phyloP scores from a whole-genome alignment of 2,888 invertebrate genomes.

The Thera obeliscata region DNA sequence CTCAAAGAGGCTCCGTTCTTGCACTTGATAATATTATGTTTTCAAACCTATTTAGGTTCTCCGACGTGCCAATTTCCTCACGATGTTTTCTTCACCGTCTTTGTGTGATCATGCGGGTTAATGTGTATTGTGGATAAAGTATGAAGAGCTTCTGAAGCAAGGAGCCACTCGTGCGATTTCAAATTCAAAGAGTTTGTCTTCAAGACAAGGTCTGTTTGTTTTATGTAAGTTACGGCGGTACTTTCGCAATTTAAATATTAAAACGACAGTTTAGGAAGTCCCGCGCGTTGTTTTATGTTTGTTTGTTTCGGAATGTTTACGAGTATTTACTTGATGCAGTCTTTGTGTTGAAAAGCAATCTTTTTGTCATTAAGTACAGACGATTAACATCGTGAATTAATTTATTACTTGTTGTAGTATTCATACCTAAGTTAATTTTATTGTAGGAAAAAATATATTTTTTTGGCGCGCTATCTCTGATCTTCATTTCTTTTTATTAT shows the following conservation, averaged over 20 bases:
- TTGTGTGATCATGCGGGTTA: too few relatives aligned
- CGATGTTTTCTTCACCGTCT: too few relatives aligned
- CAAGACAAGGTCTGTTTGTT: conserved; percentile 27
- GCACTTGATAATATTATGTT: too few relatives aligned
- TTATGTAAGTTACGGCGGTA: conserved; percentile 29
- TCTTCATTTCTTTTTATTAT: too few relatives aligned
- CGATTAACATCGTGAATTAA: too few relatives aligned
- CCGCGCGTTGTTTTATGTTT: conserved; percentile 23
- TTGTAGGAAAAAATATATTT: too few relatives aligned
- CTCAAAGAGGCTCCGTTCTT: too few relatives aligned
- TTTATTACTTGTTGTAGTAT: too few relatives aligned
- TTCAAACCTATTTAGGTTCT: too few relatives aligned
- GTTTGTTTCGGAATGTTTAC: conserved; percentile 20
- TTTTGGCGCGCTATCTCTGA: too few relatives aligned
- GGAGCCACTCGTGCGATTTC: conserved; percentile 27
- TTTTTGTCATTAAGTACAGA: neutral
- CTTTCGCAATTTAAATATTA: conserved; percentile 33
- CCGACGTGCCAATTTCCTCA: too few relatives aligned
- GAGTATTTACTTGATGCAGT: neutral
- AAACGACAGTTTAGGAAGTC: conserved; percentile 32
- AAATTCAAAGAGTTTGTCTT: conserved; percentile 41
- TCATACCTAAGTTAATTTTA: too few relatives aligned
- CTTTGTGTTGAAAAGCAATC: neutral
- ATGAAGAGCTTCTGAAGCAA: neutral
- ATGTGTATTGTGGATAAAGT: neutral